Conservation (phyloP, 1,140 invertebrate species). For the Cotesia chilonis region DNA sequence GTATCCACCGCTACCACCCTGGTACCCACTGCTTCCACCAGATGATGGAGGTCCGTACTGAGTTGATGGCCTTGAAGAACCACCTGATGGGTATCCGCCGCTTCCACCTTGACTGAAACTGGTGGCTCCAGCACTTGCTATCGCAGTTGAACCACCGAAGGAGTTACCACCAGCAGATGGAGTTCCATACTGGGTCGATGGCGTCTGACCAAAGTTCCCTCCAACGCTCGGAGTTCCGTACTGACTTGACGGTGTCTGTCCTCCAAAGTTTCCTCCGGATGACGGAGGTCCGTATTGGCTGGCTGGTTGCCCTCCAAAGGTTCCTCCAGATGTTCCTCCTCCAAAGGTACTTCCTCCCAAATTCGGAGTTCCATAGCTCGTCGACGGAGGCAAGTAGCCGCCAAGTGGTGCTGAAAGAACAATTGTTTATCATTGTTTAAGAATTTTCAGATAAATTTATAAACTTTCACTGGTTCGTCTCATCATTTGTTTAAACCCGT, state of each 20-base stretch:
- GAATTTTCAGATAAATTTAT: background rate
- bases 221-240: background rate
- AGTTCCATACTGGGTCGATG: background rate
- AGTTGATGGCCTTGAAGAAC: background rate
- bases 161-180: background rate
- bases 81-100: conserved; percentile 28
- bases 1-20: conserved; percentile 13
- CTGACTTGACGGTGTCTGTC: background rate
- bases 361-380: conserved; percentile 66
- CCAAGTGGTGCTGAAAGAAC: conserved; percentile 46
- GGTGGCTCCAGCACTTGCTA: conserved; percentile 44
- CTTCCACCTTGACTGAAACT: conserved; percentile 43
- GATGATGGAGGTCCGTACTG: background rate
- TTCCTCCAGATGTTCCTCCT: conserved; percentile 40
- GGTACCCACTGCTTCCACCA: background rate
- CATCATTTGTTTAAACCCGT: background rate
- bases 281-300: background rate
- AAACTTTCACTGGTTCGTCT: background rate
- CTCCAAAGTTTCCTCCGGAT: background rate
- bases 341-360: conserved; percentile 52
- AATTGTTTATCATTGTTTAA: background rate
- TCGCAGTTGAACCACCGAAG: conserved; percentile 44
- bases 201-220: background rate
- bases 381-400: conserved; percentile 63
- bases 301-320: conserved; percentile 10